These are phyloP conservation scores for Cirrhinus molitorella DNA, from an alignment of 2,797 vertebrate genomes.

Conservation along the genomic window DNA sequence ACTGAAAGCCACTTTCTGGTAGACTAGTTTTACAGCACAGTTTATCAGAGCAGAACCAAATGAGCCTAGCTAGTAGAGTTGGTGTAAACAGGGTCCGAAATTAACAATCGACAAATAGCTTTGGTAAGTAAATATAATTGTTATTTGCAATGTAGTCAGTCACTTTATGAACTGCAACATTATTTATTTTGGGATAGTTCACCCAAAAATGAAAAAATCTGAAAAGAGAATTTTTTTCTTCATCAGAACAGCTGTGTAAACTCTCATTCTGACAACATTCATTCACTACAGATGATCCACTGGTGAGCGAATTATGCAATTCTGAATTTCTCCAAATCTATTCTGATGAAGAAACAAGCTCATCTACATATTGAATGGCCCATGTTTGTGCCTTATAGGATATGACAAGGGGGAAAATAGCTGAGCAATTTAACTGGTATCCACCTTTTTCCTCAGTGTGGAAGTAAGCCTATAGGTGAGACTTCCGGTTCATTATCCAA, in stretches of 20 bases:
- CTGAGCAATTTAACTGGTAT: not conserved
- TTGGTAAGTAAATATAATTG: not conserved
- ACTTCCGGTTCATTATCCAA: too few species aligned
- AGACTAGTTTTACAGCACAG: not conserved
- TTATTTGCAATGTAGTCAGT: not conserved
- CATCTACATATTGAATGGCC: not conserved
- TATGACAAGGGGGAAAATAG: not conserved
- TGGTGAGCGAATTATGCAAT: not conserved
- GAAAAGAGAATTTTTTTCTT: too few species aligned
- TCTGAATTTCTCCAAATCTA: not conserved
- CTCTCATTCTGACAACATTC: not conserved
- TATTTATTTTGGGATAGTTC: not conserved
- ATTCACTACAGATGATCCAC: not conserved
- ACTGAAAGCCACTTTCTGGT: not conserved
- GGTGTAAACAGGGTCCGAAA: not conserved
- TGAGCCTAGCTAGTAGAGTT: not conserved
- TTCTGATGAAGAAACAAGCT: not conserved
- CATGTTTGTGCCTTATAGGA: not conserved
- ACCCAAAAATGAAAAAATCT: not conserved
- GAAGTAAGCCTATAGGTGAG: too few species aligned
- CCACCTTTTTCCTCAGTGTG: too few species aligned
- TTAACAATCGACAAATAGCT: not conserved
- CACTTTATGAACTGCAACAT: not conserved
- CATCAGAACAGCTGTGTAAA: not conserved
- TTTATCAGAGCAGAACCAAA: constrained; percentile 9